Percentiles rank a stretch among this genome's conserved stretches.
Conservation (phyloP, 2,113 vertebrate species). For the Charina bottae region DNA sequence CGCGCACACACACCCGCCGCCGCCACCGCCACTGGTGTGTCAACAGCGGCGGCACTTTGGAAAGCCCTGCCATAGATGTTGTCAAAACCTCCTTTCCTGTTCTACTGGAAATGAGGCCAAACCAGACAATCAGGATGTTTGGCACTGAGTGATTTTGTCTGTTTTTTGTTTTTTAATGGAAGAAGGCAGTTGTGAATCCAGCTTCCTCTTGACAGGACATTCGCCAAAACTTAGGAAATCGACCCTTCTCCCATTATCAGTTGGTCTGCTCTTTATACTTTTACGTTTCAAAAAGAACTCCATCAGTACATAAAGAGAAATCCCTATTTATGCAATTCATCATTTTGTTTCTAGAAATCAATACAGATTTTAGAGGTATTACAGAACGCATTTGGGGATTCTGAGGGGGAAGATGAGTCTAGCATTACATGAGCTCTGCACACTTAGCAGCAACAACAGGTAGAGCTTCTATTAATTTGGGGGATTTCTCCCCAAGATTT, state of each 20-base stretch:
- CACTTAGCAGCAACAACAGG: not conserved
- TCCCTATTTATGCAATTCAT: not conserved
- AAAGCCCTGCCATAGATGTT: not conserved
- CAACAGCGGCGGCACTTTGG: too few relatives aligned
- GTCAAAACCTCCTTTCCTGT: not conserved
- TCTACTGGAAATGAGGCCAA: not conserved
- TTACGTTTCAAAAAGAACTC: not conserved
- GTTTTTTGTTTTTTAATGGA: not conserved
- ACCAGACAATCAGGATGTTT: not conserved
- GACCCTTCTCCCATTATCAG: not conserved
- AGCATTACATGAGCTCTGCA: not conserved
- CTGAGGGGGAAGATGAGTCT: not conserved
- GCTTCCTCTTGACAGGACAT: not conserved
- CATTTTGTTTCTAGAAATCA: not conserved
- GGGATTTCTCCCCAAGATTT: not conserved
- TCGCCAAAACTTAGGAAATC: not conserved
- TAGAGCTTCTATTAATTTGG: not conserved
- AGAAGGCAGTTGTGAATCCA: not conserved
- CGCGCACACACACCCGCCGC: too few relatives aligned
- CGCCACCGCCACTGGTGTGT: too few relatives aligned
- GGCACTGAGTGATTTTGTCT: not conserved
- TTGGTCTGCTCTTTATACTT: not conserved
- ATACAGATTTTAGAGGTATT: not conserved
- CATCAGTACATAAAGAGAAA: not conserved
- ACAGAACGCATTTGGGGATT: not conserved